Conservation (phyloP, 2,888 invertebrate species). For the Cosmia pyralina region DNA sequence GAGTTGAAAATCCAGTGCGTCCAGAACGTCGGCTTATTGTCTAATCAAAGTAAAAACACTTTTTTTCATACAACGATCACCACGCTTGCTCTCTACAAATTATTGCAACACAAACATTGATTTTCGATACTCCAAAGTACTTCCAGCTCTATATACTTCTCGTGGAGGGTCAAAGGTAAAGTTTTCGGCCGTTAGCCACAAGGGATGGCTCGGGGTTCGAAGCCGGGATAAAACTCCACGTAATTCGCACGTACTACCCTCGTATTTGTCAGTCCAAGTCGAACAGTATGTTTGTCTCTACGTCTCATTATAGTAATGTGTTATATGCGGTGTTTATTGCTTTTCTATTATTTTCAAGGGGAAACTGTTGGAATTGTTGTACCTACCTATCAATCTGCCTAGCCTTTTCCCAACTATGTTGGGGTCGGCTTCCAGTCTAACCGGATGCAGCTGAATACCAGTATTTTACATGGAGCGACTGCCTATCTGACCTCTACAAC, state of each 20-base stretch:
- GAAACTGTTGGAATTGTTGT: neutral
- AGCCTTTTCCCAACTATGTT: no score
- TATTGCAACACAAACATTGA: conserved; percentile 9
- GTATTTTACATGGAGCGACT: no score
- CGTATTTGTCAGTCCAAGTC: conserved; percentile 79
- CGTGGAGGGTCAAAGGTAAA: conserved; percentile 85
- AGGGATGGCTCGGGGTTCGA: conserved; percentile 78
- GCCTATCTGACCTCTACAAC: no score
- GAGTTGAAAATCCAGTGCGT: no score
- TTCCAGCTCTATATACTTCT: conserved; percentile 74
- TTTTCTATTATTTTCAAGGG: neutral
- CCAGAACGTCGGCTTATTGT: no score
- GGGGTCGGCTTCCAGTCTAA: no score
- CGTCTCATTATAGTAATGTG: conserved; percentile 61
- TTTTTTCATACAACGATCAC: no score
- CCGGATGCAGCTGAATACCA: no score
- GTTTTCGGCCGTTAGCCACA: conserved; percentile 86
- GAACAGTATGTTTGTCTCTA: conserved; percentile 55
- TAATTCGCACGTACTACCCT: conserved; percentile 88
- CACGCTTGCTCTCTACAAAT: neutral
- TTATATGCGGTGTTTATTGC: conserved; percentile 46
- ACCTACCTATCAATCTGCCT: no score
- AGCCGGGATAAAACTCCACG: conserved; percentile 88
- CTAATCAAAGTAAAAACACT: no score
- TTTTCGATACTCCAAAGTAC: neutral